Percentiles rank a stretch among this genome's conserved stretches.
Conservation (phyloP, 2,797 vertebrate genomes). For the Zonotrichia albicollis region DNA sequence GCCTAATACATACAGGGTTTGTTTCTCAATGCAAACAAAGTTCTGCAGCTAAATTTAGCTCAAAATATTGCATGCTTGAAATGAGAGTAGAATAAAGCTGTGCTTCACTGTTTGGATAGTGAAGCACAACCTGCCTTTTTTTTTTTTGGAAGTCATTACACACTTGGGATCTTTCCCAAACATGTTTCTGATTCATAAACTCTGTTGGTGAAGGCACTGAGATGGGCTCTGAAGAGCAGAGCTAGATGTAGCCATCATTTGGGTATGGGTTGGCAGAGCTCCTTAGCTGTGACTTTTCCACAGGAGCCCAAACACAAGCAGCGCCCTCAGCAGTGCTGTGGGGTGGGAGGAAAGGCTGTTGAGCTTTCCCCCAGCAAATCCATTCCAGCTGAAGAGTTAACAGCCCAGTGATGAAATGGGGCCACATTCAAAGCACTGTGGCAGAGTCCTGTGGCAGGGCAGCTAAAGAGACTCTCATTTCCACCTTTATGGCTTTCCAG, state of each 20-base stretch:
- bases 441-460: neutral
- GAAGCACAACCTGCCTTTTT: neutral
- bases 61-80: neutral
- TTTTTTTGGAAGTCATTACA: neutral
- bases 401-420: neutral
- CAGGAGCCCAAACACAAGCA: neutral
- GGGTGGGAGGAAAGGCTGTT: neutral
- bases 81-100: neutral
- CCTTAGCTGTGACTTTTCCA: neutral
- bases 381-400: neutral
- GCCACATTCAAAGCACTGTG: rapidly evolving
- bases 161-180: neutral
- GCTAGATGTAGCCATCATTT: neutral
- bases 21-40: neutral
- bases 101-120: neutral
- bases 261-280: neutral
- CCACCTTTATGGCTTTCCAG: neutral
- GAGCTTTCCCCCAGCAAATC: neutral
- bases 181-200: neutral
- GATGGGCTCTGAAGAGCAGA: neutral
- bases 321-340: neutral
- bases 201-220: neutral
- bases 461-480: neutral
- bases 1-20: neutral
- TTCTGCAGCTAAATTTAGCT: neutral